Base-by-base conservation (phyloP, 1,140 invertebrate species). In the Oreohelix idahoensis region DNA sequence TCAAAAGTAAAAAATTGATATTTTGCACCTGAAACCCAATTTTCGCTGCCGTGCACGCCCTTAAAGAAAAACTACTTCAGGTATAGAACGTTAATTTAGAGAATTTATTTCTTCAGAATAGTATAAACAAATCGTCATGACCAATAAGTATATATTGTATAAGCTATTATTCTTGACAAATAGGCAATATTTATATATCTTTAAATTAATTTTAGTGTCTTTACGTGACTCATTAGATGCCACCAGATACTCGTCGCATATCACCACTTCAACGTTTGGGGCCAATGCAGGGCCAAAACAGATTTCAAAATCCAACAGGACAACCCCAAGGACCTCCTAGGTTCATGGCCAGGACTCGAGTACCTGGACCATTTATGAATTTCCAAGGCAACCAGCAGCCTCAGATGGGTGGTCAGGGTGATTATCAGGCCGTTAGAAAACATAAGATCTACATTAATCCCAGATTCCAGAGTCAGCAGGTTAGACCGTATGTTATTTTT, bases 371-470 rank as follows among this genome's bases (percentile, higher is more conserved):
- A 35, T 17, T 35, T 71, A 77, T 35, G 45, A 35, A 8, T 39
- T 1, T 20, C 13, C 71, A 39, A 45, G 42, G 29, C 11, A 45
- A 23, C 32, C 71, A 39, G 11, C 36, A 45, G 38, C 36, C 51
- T 66, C 63, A 38, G 23, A 20, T 79, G 35, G 36, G 36, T 39
- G 53, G 35, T n/a, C 77, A 77, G 75, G 45, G 58, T 38, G 26
- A 63, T 13, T 4, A 39, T 45, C 74, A 69, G 36, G 5, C 29
- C 2, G 32, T 39, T 20, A 63, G 32, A 66, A 79, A 81, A 26
- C 63, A 71, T 35, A 81, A 81, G 45, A 81, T 81, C 32, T 81
- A 71, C 38, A 81, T 81, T 39, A 81, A 81, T 51, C 79, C 79
- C 1, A 35, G 79, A 10, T 81, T 81, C 45, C 79, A 81, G 45